Conservation (phyloP, 2,113 vertebrate species). For the Lagopus muta region DNA sequence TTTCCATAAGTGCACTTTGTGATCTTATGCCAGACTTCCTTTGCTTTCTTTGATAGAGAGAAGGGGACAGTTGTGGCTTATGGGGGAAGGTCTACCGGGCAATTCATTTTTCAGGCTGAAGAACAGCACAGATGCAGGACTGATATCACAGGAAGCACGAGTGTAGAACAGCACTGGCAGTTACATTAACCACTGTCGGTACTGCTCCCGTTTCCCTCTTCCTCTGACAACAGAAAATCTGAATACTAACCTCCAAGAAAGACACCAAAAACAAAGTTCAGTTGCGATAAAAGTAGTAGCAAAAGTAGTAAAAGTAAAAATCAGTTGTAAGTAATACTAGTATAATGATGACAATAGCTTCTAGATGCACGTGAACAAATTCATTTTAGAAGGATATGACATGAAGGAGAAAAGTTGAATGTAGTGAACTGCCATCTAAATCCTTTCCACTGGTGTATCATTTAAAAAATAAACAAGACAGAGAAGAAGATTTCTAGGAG, state of each 20-base stretch:
- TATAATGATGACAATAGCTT: background rate
- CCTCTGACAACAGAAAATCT: background rate
- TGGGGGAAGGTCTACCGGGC: slow-evolving; percentile 21
- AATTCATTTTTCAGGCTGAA: slow-evolving; percentile 34
- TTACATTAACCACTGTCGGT: background rate
- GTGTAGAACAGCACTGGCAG: background rate
- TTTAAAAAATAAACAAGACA: background rate
- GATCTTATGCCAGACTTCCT: slow-evolving; percentile 43
- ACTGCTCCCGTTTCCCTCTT: slow-evolving; percentile 8
- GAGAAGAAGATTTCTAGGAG: background rate
- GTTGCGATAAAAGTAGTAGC: background rate
- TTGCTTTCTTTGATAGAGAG: slow-evolving; percentile 23
- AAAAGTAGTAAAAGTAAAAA: background rate
- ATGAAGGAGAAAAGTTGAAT: background rate
- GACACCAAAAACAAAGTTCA: background rate
- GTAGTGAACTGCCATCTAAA: background rate
- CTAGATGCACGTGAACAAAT: background rate
- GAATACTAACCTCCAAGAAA: background rate
- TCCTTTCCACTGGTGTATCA: background rate
- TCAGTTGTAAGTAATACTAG: background rate
- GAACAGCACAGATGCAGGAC: background rate
- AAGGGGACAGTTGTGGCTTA: slow-evolving; percentile 18
- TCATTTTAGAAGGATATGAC: background rate
- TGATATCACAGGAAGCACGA: slow-evolving; percentile 2
- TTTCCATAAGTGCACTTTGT: slow-evolving; percentile 56